A percentile compares a stretch with the other conserved stretches of the same genome.
Evolutionary conservation across 2,113 vertebrate genomes (phyloP).

Genomic region (Lonchura striata): DNA sequence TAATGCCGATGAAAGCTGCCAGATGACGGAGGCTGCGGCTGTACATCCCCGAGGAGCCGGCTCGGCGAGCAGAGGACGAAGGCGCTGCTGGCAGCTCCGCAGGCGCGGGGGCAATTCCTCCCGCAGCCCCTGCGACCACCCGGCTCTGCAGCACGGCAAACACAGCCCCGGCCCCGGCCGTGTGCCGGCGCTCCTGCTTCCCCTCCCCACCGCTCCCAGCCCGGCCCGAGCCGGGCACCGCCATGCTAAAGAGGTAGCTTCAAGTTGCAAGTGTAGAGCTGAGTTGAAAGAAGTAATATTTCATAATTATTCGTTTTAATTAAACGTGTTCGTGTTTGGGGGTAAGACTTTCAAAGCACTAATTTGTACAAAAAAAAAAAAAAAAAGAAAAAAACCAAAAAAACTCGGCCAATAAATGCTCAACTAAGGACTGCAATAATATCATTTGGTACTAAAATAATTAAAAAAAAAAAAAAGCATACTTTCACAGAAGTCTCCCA

Average conservation of each 20-base stretch:
- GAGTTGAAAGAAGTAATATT: background rate
- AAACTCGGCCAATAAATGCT: rapidly evolving
- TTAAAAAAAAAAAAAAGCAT: too few relatives aligned
- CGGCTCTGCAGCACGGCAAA: background rate
- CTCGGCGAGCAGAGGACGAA: background rate
- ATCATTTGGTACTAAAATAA: background rate
- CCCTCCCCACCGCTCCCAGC: background rate
- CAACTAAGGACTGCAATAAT: background rate
- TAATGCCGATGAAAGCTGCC: conserved; percentile 9
- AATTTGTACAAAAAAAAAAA: background rate
- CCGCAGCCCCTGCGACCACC: background rate
- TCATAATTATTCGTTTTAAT: background rate
- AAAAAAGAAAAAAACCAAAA: background rate
- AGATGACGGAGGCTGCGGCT: background rate
- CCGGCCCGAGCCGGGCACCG: background rate
- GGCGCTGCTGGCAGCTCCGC: too few relatives aligned
- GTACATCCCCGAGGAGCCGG: background rate
- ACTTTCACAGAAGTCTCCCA: background rate
- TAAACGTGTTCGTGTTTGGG: background rate
- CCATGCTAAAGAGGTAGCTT: background rate
- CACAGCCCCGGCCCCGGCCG: background rate
- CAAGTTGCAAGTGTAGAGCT: background rate
- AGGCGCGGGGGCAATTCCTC: background rate
- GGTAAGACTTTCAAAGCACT: background rate
- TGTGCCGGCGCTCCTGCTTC: too few relatives aligned